Conservation (phyloP, 2,113 vertebrate species). For the Planiliza haematocheilus region DNA sequence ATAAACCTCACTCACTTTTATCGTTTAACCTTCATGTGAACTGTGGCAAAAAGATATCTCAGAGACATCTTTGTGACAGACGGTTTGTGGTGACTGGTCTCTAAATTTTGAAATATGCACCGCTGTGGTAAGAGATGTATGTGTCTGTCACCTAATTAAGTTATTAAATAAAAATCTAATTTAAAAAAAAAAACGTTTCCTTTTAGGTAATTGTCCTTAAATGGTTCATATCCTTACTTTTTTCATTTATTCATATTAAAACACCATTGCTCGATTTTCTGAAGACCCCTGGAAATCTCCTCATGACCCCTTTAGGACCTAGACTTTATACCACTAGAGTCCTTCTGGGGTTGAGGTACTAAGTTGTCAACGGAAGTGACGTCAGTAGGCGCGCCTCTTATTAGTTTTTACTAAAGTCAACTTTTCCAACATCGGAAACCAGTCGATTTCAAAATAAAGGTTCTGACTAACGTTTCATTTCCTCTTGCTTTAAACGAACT, state of each 20-base stretch:
- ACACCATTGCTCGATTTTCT: too few relatives aligned
- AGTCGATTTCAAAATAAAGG: constrained; percentile 30
- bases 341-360: too few relatives aligned
- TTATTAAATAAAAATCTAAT: not conserved
- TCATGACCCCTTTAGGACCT: not conserved
- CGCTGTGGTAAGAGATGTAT: not conserved
- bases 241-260: too few relatives aligned
- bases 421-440: not conserved
- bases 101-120: not conserved
- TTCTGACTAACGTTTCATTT: not conserved
- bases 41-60: constrained; percentile 1
- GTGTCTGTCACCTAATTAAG: not conserved
- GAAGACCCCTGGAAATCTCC: not conserved
- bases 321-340: not conserved
- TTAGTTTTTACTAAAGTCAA: not conserved
- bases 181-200: too few relatives aligned
- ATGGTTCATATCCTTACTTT: too few relatives aligned
- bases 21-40: constrained; percentile 3
- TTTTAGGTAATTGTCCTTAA: too few relatives aligned
- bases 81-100: not conserved
- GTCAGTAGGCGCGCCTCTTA: constrained; percentile 64
- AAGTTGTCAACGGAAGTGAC: constrained; percentile 58
- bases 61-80: fast-evolving
- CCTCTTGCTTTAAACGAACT: too few relatives aligned
- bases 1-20: not conserved